phyloP scores from a whole-genome alignment of 2,888 invertebrate genomes.

The Parnassius apollo region DNA sequence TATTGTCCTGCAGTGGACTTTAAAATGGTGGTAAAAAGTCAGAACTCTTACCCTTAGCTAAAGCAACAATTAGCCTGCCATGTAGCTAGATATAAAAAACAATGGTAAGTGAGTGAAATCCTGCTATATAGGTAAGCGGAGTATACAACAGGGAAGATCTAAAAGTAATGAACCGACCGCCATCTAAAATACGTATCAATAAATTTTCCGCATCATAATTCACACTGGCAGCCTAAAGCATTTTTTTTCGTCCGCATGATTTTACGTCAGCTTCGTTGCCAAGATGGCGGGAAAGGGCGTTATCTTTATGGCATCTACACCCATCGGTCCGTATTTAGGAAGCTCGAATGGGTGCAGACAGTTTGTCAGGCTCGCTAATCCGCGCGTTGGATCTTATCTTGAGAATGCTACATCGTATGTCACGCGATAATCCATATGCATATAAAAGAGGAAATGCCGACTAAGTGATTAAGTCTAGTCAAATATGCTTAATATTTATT shows the following conservation, averaged over 20 bases:
- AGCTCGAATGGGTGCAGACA: conserved; percentile 12
- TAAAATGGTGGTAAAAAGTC: no score
- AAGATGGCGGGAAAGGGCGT: conserved; percentile 19
- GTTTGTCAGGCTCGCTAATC: conserved; percentile 13
- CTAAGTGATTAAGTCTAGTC: conserved; percentile 20
- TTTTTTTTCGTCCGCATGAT: conserved; percentile 14
- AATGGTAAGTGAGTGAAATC: no score
- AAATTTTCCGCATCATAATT: conserved; percentile 9
- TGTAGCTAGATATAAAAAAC: no score
- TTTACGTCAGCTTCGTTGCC: conserved; percentile 22
- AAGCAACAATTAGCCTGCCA: no score
- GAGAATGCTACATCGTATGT: conserved; percentile 11
- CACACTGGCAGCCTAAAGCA: conserved; percentile 5
- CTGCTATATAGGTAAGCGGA: not conserved
- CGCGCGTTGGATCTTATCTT: conserved; percentile 18
- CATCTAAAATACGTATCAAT: not conserved
- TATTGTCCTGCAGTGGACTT: no score
- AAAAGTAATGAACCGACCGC: not conserved
- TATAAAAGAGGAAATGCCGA: conserved; percentile 5
- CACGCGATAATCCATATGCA: conserved; percentile 9
- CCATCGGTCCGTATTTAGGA: conserved; percentile 9
- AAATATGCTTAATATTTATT: conserved; percentile 9
- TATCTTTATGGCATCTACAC: conserved; percentile 23
- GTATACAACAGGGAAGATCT: not conserved
- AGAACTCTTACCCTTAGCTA: no score